A percentile compares a stretch with the other conserved stretches of the same genome.
phyloP scores from a whole-genome alignment of 2,113 vertebrate genomes.

The Picathartes gymnocephalus region DNA sequence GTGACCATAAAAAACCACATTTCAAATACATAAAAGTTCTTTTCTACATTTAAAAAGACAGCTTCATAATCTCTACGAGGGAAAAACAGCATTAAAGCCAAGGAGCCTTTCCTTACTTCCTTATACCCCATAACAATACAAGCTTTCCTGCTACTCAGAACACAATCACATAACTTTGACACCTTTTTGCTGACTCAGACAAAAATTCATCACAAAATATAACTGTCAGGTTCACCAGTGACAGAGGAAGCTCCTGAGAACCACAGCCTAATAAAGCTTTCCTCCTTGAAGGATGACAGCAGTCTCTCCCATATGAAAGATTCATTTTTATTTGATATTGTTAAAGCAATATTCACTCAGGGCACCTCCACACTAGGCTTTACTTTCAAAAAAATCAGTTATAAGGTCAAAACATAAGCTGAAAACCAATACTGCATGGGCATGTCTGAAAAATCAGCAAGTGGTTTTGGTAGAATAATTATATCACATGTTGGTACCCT shows the following conservation, averaged over 20 bases:
- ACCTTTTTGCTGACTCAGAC: neutral
- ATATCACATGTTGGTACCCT: neutral
- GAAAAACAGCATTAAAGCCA: neutral
- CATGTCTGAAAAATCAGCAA: neutral
- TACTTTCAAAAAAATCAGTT: neutral
- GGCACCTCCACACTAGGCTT: neutral
- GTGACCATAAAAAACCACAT: neutral
- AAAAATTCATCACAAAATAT: neutral
- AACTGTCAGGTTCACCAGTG: neutral
- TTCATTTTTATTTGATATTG: neutral
- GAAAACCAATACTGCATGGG: neutral
- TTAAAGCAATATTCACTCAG: neutral
- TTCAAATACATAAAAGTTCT: neutral
- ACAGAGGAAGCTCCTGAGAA: slow-evolving; percentile 1
- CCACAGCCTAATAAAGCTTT: neutral
- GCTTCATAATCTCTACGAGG: neutral
- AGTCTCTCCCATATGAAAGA: neutral
- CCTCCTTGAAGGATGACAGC: neutral
- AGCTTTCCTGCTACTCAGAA: neutral
- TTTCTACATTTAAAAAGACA: neutral
- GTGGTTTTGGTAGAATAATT: neutral
- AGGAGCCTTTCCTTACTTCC: neutral
- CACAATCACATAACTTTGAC: neutral
- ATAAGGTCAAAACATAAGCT: neutral
- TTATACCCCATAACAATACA: neutral